Conservation (phyloP, 2,888 invertebrate genomes). For the Drosophila robusta region DNA sequence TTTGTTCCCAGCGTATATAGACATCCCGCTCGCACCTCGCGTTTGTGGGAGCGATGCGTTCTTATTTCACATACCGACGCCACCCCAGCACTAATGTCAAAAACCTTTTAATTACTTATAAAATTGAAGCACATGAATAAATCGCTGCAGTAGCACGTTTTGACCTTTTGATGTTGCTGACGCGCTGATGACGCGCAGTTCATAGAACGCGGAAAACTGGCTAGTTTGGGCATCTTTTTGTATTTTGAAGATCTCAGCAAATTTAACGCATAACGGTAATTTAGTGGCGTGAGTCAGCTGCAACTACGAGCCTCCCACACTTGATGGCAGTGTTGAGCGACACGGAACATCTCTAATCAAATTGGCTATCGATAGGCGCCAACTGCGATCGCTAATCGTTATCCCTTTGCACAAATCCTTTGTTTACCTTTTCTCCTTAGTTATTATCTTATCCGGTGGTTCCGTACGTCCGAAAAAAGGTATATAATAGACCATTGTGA, state of each 20-base stretch:
- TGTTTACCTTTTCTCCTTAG: constrained; percentile 80
- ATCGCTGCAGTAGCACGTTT: constrained; percentile 64
- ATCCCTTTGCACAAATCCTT: not conserved
- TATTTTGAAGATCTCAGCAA: constrained; percentile 45
- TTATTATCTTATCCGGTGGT: constrained; percentile 83
- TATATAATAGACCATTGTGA: constrained; percentile 83
- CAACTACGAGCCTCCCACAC: not conserved
- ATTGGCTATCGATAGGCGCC: constrained; percentile 5
- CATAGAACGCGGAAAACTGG: constrained; percentile 77
- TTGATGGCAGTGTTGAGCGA: constrained; percentile 36
- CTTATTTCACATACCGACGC: constrained; percentile 30
- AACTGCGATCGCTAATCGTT: constrained; percentile 11
- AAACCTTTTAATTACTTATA: constrained; percentile 69
- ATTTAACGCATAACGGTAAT: constrained; percentile 44
- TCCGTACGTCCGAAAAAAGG: constrained; percentile 81
- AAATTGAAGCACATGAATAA: constrained; percentile 47
- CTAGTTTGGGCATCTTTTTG: constrained; percentile 18
- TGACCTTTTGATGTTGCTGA: constrained; percentile 58
- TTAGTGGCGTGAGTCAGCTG: constrained; percentile 57
- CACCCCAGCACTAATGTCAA: constrained; percentile 66
- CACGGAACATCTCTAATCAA: not conserved
- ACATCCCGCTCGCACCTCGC: constrained; percentile 53
- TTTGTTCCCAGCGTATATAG: constrained; percentile 48
- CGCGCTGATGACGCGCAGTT: constrained; percentile 44
- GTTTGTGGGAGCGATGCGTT: constrained; percentile 25